phyloP scores from a whole-genome alignment of 2,113 vertebrate genomes.

The Turdus rufiventris region DNA sequence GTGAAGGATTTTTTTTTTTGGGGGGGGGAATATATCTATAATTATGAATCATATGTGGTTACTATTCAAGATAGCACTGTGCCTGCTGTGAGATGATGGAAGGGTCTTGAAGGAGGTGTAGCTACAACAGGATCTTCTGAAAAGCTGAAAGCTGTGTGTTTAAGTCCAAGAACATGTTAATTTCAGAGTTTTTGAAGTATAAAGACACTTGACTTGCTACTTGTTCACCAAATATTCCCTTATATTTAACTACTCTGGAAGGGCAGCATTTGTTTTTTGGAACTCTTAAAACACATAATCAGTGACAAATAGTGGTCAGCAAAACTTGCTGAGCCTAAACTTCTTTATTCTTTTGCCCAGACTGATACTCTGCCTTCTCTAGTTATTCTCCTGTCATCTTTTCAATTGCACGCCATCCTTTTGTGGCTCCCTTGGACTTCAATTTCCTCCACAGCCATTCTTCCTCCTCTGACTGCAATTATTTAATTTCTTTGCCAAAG shows the following conservation, averaged over 20 bases:
- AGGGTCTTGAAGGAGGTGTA: background rate
- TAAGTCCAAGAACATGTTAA: rapidly evolving
- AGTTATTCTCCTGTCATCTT: background rate
- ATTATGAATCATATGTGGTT: background rate
- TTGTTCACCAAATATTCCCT: background rate
- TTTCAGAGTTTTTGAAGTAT: background rate
- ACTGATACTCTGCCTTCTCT: background rate
- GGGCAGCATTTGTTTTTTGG: background rate
- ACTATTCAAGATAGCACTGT: background rate
- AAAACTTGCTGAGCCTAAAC: background rate
- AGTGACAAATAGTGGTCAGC: background rate
- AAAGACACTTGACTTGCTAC: background rate
- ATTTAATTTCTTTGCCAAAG: constrained; percentile 32
- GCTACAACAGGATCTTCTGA: background rate
- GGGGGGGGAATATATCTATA: too few species aligned
- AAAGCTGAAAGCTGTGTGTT: background rate
- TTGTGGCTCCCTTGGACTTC: background rate
- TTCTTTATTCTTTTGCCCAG: background rate
- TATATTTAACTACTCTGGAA: background rate
- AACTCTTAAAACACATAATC: background rate
- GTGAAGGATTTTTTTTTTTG: background rate
- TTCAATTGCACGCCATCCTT: background rate
- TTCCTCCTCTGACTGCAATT: constrained; percentile 3
- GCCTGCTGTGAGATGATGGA: background rate
- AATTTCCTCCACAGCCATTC: background rate